Conservation (phyloP, 2,888 invertebrate species). For the Carpatolechia fugitivella region DNA sequence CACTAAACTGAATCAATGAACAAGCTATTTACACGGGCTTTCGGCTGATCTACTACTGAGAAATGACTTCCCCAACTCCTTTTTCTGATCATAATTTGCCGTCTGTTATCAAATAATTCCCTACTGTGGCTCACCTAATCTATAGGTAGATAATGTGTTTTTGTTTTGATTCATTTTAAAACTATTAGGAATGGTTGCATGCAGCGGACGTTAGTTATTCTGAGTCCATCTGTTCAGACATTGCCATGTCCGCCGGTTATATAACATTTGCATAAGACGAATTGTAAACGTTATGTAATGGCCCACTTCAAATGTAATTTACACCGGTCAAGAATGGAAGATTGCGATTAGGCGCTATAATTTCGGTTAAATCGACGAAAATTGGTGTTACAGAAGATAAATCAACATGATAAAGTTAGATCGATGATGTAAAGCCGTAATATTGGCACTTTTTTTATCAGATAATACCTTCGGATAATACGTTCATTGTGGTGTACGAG, state of each 20-base stretch:
- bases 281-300: slow-evolving; percentile 43
- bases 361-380: background rate
- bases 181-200: background rate
- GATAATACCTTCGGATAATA: background rate
- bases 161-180: background rate
- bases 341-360: slow-evolving; percentile 8
- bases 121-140: too few species aligned
- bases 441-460: too few species aligned
- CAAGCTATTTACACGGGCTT: too few species aligned
- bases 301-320: slow-evolving; percentile 24
- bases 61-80: too few species aligned
- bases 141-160: too few species aligned
- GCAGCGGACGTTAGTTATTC: slow-evolving; percentile 36
- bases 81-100: too few species aligned
- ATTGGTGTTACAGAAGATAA: background rate
- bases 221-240: slow-evolving; percentile 40
- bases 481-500: too few species aligned
- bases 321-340: slow-evolving; percentile 9
- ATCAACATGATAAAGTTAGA: background rate
- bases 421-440: background rate
- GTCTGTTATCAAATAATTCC: too few species aligned
- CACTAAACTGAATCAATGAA: too few species aligned
- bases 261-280: slow-evolving; percentile 53
- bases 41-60: too few species aligned
- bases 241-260: slow-evolving; percentile 40